Base-by-base conservation (phyloP, 2,797 vertebrate species). In the Typhlichthys subterraneus region DNA sequence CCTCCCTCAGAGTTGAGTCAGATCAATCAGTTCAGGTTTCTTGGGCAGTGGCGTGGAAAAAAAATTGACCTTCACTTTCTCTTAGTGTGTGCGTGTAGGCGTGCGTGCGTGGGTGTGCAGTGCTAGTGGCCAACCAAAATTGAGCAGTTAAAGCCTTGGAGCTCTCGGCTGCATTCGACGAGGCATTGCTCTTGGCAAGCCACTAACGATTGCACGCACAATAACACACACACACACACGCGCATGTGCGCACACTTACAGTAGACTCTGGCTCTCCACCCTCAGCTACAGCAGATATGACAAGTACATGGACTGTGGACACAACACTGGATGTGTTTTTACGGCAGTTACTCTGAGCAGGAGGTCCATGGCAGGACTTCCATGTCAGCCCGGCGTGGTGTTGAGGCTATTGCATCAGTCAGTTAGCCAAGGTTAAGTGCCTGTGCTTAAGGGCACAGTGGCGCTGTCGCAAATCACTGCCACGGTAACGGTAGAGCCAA, bases 21-120 rank as follows among this genome's bases (percentile, higher is more conserved):
- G 87, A 92, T 92, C 90, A 89, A 90, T 92, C 88, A 90, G 87
- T 89, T 86, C 81, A 77, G 86, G 84, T 91, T 89, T 91, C 87
- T 86, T 85, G 85, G 86, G 79, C 82, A 88, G 85, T 86, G 87
- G 89, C 81, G 85, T 91, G 86, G 89, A 85, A 91, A 90, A 76
- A 88, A 90, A 88, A 23, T 89, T 91, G 90, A 92, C 89, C 91
- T 93, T 92, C 91, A 65, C 33, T 85, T 68, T 81, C 67, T 51
- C 1, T n/a, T 19, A n/a, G 45, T 19, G 14, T 12, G 38, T 46
- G 45, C 29, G 53, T 50, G 59, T 52, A 33, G 45, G 56, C 46
- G 15, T 58, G 56, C 19, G 42, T 58, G 56, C 13, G 64, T 75
- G 33, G 1, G 33, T 38, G 33, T 38, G 33, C 23, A 23, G 50